phyloP scores from a whole-genome alignment of 2,797 vertebrate species.

The Xiphorhynchus erythropygius region DNA sequence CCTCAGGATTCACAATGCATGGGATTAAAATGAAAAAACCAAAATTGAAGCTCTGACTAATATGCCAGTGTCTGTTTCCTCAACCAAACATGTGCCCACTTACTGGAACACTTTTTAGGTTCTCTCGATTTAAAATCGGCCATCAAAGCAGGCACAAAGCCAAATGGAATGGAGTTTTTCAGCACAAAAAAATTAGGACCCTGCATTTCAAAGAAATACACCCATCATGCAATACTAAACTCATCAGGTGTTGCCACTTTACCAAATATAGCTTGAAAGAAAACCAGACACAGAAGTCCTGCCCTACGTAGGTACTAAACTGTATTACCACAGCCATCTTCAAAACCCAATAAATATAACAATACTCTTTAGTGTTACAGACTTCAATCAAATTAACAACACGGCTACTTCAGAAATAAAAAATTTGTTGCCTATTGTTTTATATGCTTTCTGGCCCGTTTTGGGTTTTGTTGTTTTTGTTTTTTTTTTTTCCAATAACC shows the following conservation, averaged over 20 bases:
- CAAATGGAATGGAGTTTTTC: accelerated
- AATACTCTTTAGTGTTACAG: accelerated
- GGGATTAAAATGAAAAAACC: not conserved
- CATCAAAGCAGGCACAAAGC: not conserved
- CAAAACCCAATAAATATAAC: accelerated
- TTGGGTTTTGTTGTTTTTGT: no score
- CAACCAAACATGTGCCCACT: not conserved
- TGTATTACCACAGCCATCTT: not conserved
- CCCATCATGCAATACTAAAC: accelerated
- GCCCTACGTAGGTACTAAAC: not conserved
- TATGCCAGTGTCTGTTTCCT: accelerated
- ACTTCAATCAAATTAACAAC: not conserved
- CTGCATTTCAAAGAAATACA: not conserved
- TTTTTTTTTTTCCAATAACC: not conserved
- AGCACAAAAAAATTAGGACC: not conserved
- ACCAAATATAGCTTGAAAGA: accelerated
- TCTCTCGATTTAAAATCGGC: not conserved
- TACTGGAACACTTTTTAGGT: accelerated
- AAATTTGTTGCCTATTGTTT: accelerated
- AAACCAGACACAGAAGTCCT: accelerated
- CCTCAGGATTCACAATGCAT: no score
- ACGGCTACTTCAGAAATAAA: not conserved
- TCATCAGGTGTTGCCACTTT: not conserved
- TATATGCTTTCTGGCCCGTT: accelerated
- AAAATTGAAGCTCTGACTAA: not conserved